Conservation (phyloP, 2,113 vertebrate species). For the Cygnus buccinator region DNA sequence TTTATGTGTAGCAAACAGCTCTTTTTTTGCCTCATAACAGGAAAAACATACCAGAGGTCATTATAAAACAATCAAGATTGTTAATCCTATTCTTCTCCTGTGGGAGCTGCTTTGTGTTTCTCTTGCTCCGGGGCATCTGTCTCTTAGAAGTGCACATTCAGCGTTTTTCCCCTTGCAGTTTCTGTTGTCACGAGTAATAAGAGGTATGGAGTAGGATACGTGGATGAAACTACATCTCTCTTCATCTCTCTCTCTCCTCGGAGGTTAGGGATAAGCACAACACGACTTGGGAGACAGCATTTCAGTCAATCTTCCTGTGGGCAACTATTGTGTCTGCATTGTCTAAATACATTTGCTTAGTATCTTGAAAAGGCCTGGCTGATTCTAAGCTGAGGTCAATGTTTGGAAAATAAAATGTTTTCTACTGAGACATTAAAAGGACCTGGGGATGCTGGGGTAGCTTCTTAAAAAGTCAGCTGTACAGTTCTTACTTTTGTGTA, state of each 20-base stretch:
- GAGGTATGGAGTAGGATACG: not conserved
- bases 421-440: not conserved
- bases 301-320: not conserved
- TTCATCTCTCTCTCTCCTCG: not conserved
- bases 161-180: not conserved
- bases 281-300: not conserved
- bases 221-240: not conserved
- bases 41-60: slow-evolving; percentile 7
- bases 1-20: not conserved
- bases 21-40: not conserved
- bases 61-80: slow-evolving; percentile 34
- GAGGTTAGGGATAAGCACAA: not conserved
- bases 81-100: slow-evolving; percentile 43
- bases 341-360: not conserved
- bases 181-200: not conserved
- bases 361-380: not conserved
- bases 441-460: not conserved
- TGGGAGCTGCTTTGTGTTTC: slow-evolving; percentile 21
- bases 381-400: not conserved
- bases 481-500: not conserved
- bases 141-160: slow-evolving; percentile 38
- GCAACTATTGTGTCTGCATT: not conserved
- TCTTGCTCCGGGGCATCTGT: slow-evolving; percentile 32
- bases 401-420: not conserved
- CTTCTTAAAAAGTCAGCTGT: not conserved